Evolutionary conservation across 2,888 invertebrate genomes (phyloP), one percentile per base, ranked within the genome.

Genomic region (Sinopyrophorus schimmeli): DNA sequence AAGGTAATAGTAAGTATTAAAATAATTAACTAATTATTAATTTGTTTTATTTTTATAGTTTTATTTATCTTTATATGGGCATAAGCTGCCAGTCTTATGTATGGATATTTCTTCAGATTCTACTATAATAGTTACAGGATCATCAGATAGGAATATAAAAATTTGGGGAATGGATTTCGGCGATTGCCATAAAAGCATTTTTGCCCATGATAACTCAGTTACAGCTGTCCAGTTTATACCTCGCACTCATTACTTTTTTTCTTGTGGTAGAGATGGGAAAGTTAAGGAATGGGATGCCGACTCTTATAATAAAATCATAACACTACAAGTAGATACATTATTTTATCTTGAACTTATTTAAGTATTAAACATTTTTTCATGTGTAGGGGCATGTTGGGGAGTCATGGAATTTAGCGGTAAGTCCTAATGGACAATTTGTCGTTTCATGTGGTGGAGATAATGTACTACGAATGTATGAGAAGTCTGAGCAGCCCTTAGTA

Each of bases 151-250:
- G 24, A 96, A 92, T 71, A 83, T 98, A 16, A 96, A 97, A 77
- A 86, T 99, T 53, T 99, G 98, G 98, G 98, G 98, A 20, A 80
- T 98, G 75, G 96, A 98, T 74, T 98, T 95, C 71, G 98, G 98
- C n/a, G 96, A 99, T 72, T 97, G 96, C 62, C 97, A 95, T 75
- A 85, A 84, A 65, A 95, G 95, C 0, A 80, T 98, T 59, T 93
- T 96, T 72, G 97, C 96, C 0, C 98, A 99, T 72, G 94, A 97
- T 64, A 95, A 96, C 72, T 91, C 95, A 0, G 85, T 99, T 5
- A 94, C 92, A 48, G 83, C 88, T 18, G 70, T 98, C 18, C 84
- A 87, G 63, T 99, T 99, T 69, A 84, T 96, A 11, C 89, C 92
- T 0, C 84, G 82, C 59, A 96, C 94, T 2, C 97, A 97, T 72